phyloP scores from a whole-genome alignment of 2,797 vertebrate species.

The Simalia tracyae region DNA sequence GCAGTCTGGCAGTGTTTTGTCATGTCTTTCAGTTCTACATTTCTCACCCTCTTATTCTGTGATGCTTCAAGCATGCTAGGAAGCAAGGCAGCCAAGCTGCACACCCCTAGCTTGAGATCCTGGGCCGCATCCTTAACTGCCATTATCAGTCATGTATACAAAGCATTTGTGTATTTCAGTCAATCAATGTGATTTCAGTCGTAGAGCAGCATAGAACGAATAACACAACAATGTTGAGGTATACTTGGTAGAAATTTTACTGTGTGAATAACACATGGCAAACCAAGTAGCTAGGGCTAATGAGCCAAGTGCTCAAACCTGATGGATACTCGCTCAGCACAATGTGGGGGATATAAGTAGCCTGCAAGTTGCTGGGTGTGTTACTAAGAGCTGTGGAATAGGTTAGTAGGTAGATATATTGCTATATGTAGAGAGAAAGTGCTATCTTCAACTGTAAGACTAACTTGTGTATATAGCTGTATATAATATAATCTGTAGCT shows the following conservation, averaged over 20 bases:
- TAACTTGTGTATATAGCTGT: too few species aligned
- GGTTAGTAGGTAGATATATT: too few species aligned
- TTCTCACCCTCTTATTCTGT: not conserved
- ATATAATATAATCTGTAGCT: too few species aligned
- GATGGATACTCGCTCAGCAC: too few species aligned
- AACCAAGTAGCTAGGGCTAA: too few species aligned
- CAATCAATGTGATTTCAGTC: not conserved
- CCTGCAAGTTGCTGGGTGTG: too few species aligned
- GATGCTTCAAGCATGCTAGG: constrained; percentile 10
- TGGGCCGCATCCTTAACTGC: not conserved
- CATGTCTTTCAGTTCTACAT: constrained; percentile 29
- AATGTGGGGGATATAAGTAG: too few species aligned
- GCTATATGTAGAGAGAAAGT: too few species aligned
- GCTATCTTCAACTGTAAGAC: too few species aligned
- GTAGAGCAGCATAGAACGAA: not conserved
- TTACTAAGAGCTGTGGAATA: too few species aligned
- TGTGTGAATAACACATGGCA: too few species aligned
- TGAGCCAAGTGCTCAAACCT: too few species aligned
- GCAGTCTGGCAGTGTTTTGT: not conserved
- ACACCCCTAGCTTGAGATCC: not conserved
- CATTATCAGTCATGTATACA: not conserved
- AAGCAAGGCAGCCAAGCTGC: constrained; percentile 31
- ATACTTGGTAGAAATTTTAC: not conserved
- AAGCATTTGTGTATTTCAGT: not conserved
- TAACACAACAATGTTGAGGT: not conserved